phyloP scores from a whole-genome alignment of 2,113 vertebrate species.

The Eclectus roratus region DNA sequence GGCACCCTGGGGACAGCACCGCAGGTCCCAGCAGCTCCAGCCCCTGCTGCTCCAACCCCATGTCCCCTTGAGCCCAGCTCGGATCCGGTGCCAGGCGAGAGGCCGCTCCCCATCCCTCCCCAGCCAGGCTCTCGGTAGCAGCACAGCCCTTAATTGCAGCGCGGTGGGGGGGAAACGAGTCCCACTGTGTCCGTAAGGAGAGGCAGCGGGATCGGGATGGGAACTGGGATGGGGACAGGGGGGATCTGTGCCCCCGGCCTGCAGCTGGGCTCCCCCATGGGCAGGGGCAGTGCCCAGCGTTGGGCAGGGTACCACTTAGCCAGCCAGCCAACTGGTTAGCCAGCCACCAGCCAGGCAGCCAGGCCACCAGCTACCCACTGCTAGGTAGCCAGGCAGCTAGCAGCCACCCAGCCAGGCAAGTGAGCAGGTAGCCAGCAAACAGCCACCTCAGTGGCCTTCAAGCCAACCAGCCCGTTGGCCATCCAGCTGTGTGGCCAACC shows the following conservation, averaged over 20 bases:
- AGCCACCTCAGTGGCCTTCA: not conserved
- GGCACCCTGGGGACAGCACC: not conserved
- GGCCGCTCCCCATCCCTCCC: not conserved
- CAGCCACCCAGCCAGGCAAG: not conserved
- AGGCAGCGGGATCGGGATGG: not conserved
- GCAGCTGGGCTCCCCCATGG: not conserved
- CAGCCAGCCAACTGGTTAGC: too few relatives aligned
- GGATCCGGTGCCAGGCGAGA: not conserved
- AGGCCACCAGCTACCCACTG: not conserved
- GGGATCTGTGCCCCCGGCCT: not conserved
- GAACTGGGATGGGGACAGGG: not conserved
- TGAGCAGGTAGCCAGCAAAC: not conserved
- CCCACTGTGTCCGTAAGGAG: not conserved
- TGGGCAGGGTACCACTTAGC: not conserved
- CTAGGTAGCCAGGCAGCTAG: not conserved
- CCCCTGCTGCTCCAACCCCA: not conserved
- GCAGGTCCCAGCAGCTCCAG: not conserved
- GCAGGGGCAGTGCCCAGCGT: fast-evolving
- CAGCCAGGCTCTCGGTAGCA: not conserved
- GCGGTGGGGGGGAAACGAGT: not conserved
- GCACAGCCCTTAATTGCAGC: constrained; percentile 29
- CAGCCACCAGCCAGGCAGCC: not conserved
- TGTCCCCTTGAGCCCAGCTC: not conserved
- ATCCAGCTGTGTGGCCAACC: not conserved
- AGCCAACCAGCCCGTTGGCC: not conserved